Conservation (phyloP, 1,140 invertebrate genomes). For the Bombus waltoni region DNA sequence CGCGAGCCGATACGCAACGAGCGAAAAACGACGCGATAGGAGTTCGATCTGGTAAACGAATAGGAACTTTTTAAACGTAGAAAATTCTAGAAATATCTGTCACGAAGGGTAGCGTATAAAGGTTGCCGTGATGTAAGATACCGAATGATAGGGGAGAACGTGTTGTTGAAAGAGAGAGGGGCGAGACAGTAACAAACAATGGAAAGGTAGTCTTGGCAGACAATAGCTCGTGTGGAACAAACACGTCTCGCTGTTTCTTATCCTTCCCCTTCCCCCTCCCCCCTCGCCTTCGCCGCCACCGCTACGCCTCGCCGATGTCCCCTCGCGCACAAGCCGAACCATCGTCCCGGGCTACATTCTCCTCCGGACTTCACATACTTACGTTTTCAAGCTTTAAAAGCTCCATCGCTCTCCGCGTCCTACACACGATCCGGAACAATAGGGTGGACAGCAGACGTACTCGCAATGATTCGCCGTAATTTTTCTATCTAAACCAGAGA, state of each 20-base stretch:
- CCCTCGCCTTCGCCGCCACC: background rate
- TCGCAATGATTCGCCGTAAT: constrained; percentile 34
- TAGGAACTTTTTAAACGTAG: background rate
- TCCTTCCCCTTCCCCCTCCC: background rate
- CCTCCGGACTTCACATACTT: constrained; percentile 44
- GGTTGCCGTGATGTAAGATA: constrained; percentile 66
- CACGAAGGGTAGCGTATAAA: constrained; percentile 26
- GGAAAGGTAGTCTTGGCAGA: constrained; percentile 77
- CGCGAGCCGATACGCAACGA: background rate
- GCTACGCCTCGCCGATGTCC: background rate
- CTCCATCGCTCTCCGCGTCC: constrained; percentile 54
- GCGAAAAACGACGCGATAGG: background rate
- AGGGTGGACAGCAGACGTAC: constrained; percentile 26
- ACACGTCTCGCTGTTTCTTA: constrained; percentile 77
- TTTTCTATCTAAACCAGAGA: constrained; percentile 47
- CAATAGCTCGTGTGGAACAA: constrained; percentile 82
- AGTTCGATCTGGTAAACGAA: background rate
- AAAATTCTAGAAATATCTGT: constrained; percentile 33
- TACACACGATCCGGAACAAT: constrained; percentile 52
- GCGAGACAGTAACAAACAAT: constrained; percentile 80
- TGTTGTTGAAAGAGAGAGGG: constrained; percentile 65
- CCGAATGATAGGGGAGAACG: constrained; percentile 63
- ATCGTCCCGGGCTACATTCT: constrained; percentile 38
- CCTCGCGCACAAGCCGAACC: constrained; percentile 40
- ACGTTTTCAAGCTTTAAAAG: constrained; percentile 64